Evolutionary conservation across 2,113 vertebrate species (phyloP).

Genomic region (Chunga burmeisteri): DNA sequence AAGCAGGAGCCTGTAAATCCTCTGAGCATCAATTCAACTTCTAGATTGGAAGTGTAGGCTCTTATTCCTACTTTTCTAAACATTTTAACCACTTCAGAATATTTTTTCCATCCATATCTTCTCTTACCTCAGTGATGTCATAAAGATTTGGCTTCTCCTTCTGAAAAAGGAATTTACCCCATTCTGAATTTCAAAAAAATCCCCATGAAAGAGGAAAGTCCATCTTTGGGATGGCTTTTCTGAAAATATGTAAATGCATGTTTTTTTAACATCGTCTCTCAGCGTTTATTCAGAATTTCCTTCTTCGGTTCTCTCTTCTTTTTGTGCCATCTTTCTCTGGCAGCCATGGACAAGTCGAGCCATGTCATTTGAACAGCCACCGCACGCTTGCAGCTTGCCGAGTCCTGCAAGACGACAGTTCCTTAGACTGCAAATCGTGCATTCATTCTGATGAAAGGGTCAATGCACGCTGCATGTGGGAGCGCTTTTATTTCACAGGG

Average conservation of each 20-base stretch:
- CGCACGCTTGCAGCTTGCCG: not conserved
- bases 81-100: not conserved
- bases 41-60: not conserved
- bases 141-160: not conserved
- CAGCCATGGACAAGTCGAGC: not conserved
- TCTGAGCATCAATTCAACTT: too few species aligned
- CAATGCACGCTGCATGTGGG: accelerated
- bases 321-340: not conserved
- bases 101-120: not conserved
- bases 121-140: not conserved
- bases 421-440: not conserved
- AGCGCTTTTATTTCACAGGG: not conserved
- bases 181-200: not conserved
- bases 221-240: not conserved
- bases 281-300: not conserved
- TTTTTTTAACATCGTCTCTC: not conserved
- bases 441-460: not conserved
- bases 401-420: too few species aligned
- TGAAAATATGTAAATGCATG: not conserved
- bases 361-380: accelerated
- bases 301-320: not conserved
- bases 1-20: not conserved
- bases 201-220: accelerated
- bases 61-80: not conserved
- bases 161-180: not conserved